Percentiles rank a stretch among this genome's conserved stretches.
phyloP scores from a whole-genome alignment of 2,888 invertebrate genomes.

The Lypha dubia region DNA sequence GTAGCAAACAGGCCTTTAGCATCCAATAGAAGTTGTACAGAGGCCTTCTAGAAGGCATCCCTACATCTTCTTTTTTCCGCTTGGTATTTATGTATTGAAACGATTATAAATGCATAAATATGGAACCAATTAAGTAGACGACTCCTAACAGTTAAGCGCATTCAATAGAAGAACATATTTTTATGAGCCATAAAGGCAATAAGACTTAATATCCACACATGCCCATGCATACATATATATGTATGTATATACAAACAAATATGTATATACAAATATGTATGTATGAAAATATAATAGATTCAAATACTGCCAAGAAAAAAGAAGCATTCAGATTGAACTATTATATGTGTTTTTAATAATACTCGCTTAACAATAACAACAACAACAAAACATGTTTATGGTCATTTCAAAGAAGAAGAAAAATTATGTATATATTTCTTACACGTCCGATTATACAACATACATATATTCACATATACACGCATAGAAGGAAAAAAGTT shows the following conservation, averaged over 20 bases:
- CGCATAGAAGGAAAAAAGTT: neutral
- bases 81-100: neutral
- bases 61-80: neutral
- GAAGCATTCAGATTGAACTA: slow-evolving; percentile 21
- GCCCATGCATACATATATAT: neutral
- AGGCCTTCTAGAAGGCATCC: no score
- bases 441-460: slow-evolving; percentile 33
- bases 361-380: slow-evolving; percentile 28
- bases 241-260: neutral
- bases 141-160: slow-evolving; percentile 43
- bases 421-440: slow-evolving; percentile 21
- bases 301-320: neutral
- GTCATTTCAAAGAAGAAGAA: slow-evolving; percentile 54
- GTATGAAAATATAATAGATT: neutral
- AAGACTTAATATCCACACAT: neutral
- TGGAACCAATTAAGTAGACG: slow-evolving; percentile 34
- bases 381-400: slow-evolving; percentile 74
- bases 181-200: slow-evolving; percentile 60
- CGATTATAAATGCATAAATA: slow-evolving; percentile 23
- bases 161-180: slow-evolving; percentile 39
- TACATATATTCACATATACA: no score
- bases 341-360: slow-evolving; percentile 77
- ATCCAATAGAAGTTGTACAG: no score
- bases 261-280: no score
- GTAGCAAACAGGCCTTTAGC: no score